phyloP scores from a whole-genome alignment of 2,888 invertebrate species.

The Thymelicus lineola region DNA sequence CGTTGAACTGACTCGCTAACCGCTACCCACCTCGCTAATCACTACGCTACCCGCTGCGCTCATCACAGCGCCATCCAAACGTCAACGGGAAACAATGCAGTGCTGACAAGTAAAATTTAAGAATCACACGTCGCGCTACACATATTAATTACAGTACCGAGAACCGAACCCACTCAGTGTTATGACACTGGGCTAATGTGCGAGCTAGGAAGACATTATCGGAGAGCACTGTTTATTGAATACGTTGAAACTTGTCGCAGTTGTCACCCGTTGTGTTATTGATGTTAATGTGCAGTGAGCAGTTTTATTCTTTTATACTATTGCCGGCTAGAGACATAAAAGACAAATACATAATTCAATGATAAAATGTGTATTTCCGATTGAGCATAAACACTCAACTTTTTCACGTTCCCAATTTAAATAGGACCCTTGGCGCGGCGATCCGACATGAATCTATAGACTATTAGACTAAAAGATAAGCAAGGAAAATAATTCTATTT shows the following conservation, averaged over 20 bases:
- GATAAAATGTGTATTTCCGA: too few relatives aligned
- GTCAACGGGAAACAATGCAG: constrained; percentile 28
- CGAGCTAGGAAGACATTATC: constrained; percentile 5
- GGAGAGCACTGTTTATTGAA: not conserved
- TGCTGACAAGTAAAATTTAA: constrained; percentile 45
- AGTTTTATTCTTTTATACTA: not conserved
- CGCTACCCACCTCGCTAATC: not conserved
- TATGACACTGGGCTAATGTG: constrained; percentile 14
- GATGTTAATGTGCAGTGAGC: not conserved
- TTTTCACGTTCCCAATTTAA: too few relatives aligned
- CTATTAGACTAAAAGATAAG: too few relatives aligned
- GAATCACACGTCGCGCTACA: constrained; percentile 45
- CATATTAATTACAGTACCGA: constrained; percentile 46
- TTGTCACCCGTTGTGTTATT: not conserved
- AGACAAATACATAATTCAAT: too few relatives aligned
- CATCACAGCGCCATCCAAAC: constrained; percentile 16
- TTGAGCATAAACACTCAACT: too few relatives aligned
- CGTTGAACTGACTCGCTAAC: too few relatives aligned
- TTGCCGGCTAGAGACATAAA: not conserved
- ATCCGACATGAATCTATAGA: too few relatives aligned
- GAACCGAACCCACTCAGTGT: constrained; percentile 35
- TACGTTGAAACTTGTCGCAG: not conserved
- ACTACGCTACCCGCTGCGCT: constrained; percentile 39
- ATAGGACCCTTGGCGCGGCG: too few relatives aligned
- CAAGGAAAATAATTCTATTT: too few relatives aligned